Evolutionary conservation across 2,797 vertebrate genomes (phyloP), one percentile per base, ranked within the genome.

Genomic region (Ciconia nigra): DNA sequence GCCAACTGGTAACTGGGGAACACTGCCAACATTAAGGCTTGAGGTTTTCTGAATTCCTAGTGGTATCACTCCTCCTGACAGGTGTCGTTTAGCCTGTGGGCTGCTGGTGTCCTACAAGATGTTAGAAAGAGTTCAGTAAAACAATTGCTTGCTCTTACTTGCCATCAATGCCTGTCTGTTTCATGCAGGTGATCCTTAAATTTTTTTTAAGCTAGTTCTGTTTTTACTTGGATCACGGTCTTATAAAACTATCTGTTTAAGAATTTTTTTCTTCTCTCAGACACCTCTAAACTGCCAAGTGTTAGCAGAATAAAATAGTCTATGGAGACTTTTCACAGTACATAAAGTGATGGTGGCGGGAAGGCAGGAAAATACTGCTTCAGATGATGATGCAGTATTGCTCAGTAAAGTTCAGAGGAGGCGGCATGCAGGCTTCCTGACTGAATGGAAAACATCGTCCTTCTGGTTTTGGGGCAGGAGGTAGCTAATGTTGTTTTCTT

Each of bases 401-500:
- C 24, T 54, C 58, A 19, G 25, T 54, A 12, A 58, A 26, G 41
- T n/a, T 74, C 31, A 69, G 42, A 69, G 61, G 26, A 66, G 37
- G 33, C 39, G 15, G 73, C 29, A 19, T 5, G 4, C 33, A 58
- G 57, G 13, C 41, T 61, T 84, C 42, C 58, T 74, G 46, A 61
- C 35, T 66, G 19, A 59, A 3, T 69, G 79, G 67, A 72, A 92
- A 74, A 71, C 69, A 70, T 47, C 52, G 2, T 49, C 35, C 25
- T 82, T 59, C 66, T 92, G 54, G 39, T 42, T 66, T 82, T 12
- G n/a, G 29, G 42, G 7, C 44, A 83, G 67, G 67, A 80, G 18
- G 12, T 28, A 78, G 70, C 87, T 65, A 91, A 84, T 42, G 19
- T 90, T 95, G n/a, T 92, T 92, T 96, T 95, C 92, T 74, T 96